Conservation (phyloP, 2,113 vertebrate species). For the Atherinomorus stipes region DNA sequence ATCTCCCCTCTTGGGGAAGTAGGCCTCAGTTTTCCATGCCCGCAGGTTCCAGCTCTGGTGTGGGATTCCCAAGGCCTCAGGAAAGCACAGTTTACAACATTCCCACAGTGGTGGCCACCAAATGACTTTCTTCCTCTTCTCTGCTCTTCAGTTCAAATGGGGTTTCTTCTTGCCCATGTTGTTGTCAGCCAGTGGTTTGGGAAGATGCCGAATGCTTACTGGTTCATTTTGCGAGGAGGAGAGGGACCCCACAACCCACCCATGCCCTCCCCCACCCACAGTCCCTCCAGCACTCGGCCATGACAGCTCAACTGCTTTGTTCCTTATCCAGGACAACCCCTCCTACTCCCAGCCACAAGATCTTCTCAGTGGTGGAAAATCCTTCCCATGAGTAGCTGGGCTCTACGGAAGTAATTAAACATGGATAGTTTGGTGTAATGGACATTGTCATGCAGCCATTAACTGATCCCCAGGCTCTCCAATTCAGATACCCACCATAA, state of each 20-base stretch:
- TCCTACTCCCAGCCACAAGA: constrained; percentile 36
- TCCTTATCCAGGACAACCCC: constrained; percentile 67
- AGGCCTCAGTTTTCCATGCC: constrained; percentile 74
- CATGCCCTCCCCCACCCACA: constrained; percentile 37
- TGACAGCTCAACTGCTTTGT: constrained; percentile 72
- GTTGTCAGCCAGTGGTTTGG: constrained; percentile 79
- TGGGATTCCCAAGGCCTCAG: constrained; percentile 81
- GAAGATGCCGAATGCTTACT: constrained; percentile 68
- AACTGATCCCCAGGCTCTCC: constrained; percentile 65
- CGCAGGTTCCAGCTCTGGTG: constrained; percentile 77
- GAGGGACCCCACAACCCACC: constrained; percentile 23
- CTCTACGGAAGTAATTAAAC: constrained; percentile 80
- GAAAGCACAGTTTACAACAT: constrained; percentile 82
- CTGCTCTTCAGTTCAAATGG: constrained; percentile 56
- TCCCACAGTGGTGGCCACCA: constrained; percentile 82
- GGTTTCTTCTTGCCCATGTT: constrained; percentile 69
- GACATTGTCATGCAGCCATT: constrained; percentile 76
- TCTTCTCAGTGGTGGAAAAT: constrained; percentile 75
- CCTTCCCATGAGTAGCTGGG: constrained; percentile 72
- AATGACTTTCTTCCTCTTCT: constrained; percentile 74
- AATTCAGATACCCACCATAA: constrained; percentile 30
- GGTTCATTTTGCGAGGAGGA: constrained; percentile 56
- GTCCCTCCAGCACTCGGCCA: constrained; percentile 47
- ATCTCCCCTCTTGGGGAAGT: constrained; percentile 50
- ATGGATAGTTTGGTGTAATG: constrained; percentile 81